Conservation (phyloP, 2,888 invertebrate genomes). For the Apeira syringaria region DNA sequence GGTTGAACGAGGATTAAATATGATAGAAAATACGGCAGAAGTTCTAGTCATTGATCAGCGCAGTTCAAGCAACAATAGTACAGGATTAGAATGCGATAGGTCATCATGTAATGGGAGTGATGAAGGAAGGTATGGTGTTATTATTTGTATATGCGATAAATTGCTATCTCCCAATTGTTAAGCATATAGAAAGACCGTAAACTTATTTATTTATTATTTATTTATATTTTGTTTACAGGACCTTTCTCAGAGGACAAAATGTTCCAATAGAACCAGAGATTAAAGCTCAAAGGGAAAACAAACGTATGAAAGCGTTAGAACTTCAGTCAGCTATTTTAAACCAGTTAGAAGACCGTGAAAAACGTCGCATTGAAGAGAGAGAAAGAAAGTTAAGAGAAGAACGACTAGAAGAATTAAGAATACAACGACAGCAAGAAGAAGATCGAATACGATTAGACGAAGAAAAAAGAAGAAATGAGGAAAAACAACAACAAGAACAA, state of each 20-base stretch:
- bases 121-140: conserved; percentile 63
- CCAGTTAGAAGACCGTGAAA: conserved; percentile 93
- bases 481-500: conserved; percentile 88
- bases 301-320: conserved; percentile 92
- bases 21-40: conserved; percentile 77
- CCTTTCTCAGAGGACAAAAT: conserved; percentile 93
- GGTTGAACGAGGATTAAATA: conserved; percentile 83
- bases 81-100: conserved; percentile 71
- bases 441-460: conserved; percentile 87
- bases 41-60: conserved; percentile 84
- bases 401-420: conserved; percentile 90
- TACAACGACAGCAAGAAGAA: conserved; percentile 88
- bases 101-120: conserved; percentile 76
- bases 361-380: conserved; percentile 89
- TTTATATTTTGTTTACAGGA: conserved; percentile 50
- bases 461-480: conserved; percentile 86
- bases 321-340: conserved; percentile 93
- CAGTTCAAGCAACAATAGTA: conserved; percentile 67
- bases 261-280: conserved; percentile 91
- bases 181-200: background rate
- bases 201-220: too few species aligned
- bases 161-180: background rate
- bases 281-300: conserved; percentile 91
- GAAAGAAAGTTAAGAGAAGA: conserved; percentile 90
- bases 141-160: background rate